Percentiles rank a stretch among this genome's conserved stretches.
These are phyloP conservation scores for Epinephelus awoara DNA, from an alignment of 2,797 vertebrate genomes.

Conservation along the genomic window DNA sequence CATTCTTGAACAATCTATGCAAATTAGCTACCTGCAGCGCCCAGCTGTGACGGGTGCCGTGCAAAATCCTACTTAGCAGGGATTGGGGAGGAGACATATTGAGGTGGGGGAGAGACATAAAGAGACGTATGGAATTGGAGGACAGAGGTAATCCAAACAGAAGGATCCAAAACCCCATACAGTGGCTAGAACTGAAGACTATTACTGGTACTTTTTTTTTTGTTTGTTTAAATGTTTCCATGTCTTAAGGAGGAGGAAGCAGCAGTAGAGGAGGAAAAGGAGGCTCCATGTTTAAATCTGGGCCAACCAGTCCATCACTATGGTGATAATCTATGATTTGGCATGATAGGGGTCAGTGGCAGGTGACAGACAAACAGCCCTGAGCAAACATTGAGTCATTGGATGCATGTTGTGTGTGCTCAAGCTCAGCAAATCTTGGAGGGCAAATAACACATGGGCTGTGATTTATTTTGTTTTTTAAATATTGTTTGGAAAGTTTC, in stretches of 20 bases:
- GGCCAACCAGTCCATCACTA: conserved; percentile 26
- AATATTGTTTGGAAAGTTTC: neutral
- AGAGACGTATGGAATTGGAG: conserved; percentile 3
- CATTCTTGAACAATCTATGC: conserved; percentile 71
- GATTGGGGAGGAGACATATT: conserved; percentile 40
- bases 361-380: conserved; percentile 65
- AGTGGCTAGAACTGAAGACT: neutral
- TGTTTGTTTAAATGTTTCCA: neutral
- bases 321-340: conserved; percentile 56
- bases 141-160: conserved; percentile 1
- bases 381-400: conserved; percentile 49
- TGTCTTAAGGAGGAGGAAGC: conserved; percentile 5
- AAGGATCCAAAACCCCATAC: neutral
- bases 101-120: neutral
- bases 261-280: neutral
- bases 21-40: conserved; percentile 71
- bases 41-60: conserved; percentile 44
- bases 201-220: neutral
- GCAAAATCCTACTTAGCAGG: conserved; percentile 61
- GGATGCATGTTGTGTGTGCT: conserved; percentile 35
- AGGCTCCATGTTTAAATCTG: conserved; percentile 26
- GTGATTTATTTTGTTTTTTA: neutral
- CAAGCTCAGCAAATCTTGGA: conserved; percentile 36
- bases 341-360: conserved; percentile 59
- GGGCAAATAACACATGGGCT: conserved; percentile 21